Evolutionary conservation across 2,113 vertebrate species (phyloP), one percentile per base, ranked within the genome.

Genomic region (Plestiodon gilberti): DNA sequence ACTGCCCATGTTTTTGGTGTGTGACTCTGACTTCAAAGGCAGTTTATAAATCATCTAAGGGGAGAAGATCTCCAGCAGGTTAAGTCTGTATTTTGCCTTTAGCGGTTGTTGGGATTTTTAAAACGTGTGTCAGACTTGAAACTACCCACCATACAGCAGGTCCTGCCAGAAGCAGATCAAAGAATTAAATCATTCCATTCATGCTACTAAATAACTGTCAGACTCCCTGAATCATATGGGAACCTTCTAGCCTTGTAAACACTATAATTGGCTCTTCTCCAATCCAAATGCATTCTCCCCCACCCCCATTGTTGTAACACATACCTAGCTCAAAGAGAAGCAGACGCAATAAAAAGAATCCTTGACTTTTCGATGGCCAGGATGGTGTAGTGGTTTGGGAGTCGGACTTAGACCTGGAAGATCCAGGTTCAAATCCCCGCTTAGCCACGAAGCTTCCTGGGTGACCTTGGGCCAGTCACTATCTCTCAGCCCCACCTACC

Each of bases 121-220:
- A 87, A 82, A 40, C 89, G 83, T 88, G 90, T 92, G 91, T 94
- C 87, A 94, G 88, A 90, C 78, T 74, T 8, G 0, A 91, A 95
- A 93, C 38, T n/a, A 57, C 85, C 89, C 89, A 64, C 90, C 64
- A 71, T 90, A 93, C 65, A 89, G 75, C 78, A 95, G 13, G 67
- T 88, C 80, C 91, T 92, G 92, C 84, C 86, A 93, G 30, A 43
- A 87, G 91, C 33, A 95, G 89, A 95, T 93, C 90, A 96, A 93
- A 95, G 71, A 93, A 90, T 88, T 95, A 95, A 95, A 93, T 95
- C 88, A 95, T 1, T 79, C 52, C 55, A 87, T 91, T 95, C 76
- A 83, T 89, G 85, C 91, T 87, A 94, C 86, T 92, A 83, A 93
- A 94, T 91, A 93, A 92, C 91, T 95, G 86, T 93, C 91, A 93